These are phyloP conservation scores for Xenopus borealis DNA, from an alignment of 2,113 vertebrate species.

Conservation along the genomic window DNA sequence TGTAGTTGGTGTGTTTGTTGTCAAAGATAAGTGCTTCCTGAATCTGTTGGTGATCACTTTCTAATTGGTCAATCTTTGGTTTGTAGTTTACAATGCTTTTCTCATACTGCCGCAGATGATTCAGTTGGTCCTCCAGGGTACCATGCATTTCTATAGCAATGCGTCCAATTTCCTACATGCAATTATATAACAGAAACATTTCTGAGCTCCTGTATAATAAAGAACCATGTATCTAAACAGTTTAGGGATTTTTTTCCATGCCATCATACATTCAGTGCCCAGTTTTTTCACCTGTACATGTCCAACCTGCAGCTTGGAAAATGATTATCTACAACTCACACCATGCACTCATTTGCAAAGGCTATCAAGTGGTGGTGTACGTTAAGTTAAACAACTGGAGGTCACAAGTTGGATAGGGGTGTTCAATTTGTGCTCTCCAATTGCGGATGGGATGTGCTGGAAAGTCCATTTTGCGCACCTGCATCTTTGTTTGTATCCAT, in stretches of 20 bases:
- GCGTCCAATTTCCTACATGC: conserved; percentile 87
- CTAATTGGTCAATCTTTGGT: conserved; percentile 98
- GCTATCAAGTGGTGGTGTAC: too few relatives aligned
- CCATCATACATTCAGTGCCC: too few relatives aligned
- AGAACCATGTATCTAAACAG: too few relatives aligned
- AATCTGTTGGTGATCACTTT: conserved; percentile 95
- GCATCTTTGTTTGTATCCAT: conserved; percentile 99
- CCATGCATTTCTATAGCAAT: conserved; percentile 98
- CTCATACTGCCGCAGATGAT: conserved; percentile 91
- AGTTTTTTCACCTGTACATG: too few relatives aligned
- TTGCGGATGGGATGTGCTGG: neutral
- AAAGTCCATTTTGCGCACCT: conserved; percentile 63
- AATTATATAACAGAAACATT: neutral
- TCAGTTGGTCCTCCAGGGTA: conserved; percentile 95
- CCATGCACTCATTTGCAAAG: neutral
- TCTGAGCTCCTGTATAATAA: too few relatives aligned
- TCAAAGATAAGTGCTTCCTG: conserved; percentile 97
- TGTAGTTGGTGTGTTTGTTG: conserved; percentile 99
- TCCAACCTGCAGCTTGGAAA: too few relatives aligned
- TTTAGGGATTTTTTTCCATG: too few relatives aligned
- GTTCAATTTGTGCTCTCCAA: too few relatives aligned
- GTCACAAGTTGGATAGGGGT: neutral
- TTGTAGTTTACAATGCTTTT: conserved; percentile 98
- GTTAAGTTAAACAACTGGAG: too few relatives aligned
- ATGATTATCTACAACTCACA: neutral